phyloP scores from a whole-genome alignment of 2,888 invertebrate species.

The Exephanes ischioxanthus region DNA sequence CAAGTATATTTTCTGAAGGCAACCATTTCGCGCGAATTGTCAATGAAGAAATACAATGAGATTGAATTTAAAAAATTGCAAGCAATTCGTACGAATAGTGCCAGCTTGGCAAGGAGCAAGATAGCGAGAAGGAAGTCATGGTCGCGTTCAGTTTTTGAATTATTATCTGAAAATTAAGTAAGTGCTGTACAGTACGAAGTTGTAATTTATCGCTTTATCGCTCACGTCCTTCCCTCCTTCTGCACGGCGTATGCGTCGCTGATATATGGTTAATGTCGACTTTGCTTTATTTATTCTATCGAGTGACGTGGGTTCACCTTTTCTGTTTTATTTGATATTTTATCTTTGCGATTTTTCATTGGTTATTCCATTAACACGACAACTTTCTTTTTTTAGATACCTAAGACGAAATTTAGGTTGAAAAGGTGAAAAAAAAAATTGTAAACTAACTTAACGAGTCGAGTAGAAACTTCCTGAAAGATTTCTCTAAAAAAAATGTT shows the following conservation, averaged over 20 bases:
- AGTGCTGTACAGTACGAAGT: background rate
- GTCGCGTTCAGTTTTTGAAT: background rate
- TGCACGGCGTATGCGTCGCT: background rate
- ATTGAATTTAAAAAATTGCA: background rate
- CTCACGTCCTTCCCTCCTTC: background rate
- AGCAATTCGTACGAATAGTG: background rate
- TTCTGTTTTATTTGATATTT: background rate
- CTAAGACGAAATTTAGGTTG: background rate
- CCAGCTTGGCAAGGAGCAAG: background rate
- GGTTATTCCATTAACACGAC: background rate
- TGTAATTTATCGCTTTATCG: background rate
- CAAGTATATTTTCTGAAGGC: background rate
- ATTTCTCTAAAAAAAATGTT: too few relatives aligned
- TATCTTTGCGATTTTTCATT: background rate
- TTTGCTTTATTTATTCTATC: slow-evolving; percentile 1
- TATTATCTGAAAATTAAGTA: slow-evolving; percentile 9
- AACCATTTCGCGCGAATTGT: background rate
- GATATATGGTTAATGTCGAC: slow-evolving; percentile 1
- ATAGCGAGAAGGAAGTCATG: background rate
- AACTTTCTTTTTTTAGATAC: background rate
- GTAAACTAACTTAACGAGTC: too few relatives aligned
- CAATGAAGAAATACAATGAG: background rate
- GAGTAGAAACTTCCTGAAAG: too few relatives aligned
- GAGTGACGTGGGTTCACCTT: background rate
- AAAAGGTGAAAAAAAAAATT: background rate